phyloP scores from a whole-genome alignment of 1,140 invertebrate genomes.

The Drosophila bocqueti region DNA sequence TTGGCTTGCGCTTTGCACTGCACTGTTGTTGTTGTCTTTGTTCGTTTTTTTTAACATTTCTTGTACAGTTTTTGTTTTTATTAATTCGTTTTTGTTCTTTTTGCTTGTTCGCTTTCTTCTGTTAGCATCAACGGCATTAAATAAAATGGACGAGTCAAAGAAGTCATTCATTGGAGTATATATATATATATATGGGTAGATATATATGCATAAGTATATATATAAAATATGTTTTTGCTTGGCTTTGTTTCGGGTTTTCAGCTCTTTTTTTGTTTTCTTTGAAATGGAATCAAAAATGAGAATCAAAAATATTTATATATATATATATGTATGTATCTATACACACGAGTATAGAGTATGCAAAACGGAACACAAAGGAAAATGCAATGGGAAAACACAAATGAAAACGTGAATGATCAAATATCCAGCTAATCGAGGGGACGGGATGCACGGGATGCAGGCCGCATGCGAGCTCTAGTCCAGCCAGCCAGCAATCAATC shows the following conservation, averaged over 20 bases:
- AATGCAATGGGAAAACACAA: constrained; percentile 44
- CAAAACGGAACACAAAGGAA: constrained; percentile 25
- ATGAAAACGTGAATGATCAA: constrained; percentile 6
- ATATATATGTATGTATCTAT: constrained; percentile 54
- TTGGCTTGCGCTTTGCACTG: constrained; percentile 51
- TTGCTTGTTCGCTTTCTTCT: constrained; percentile 74
- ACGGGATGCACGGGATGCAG: constrained; percentile 26
- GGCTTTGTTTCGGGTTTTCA: constrained; percentile 15
- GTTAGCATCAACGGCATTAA: constrained; percentile 84
- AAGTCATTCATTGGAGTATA: constrained; percentile 83
- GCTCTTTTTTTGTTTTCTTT: background rate
- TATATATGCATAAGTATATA: constrained; percentile 69
- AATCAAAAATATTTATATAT: constrained; percentile 54
- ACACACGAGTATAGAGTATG: constrained; percentile 23
- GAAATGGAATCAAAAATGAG: constrained; percentile 29
- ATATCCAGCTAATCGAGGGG: constrained; percentile 13
- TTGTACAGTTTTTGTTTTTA: constrained; percentile 45
- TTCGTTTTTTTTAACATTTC: constrained; percentile 44
- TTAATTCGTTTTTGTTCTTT: constrained; percentile 35
- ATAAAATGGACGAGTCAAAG: constrained; percentile 85
- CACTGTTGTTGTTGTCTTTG: constrained; percentile 34
- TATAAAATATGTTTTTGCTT: constrained; percentile 49
- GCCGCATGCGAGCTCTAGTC: constrained; percentile 35
- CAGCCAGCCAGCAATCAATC: constrained; percentile 35
- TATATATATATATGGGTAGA: constrained; percentile 42